Conservation (phyloP, 2,113 vertebrate species). For the Notothenia coriiceps region DNA sequence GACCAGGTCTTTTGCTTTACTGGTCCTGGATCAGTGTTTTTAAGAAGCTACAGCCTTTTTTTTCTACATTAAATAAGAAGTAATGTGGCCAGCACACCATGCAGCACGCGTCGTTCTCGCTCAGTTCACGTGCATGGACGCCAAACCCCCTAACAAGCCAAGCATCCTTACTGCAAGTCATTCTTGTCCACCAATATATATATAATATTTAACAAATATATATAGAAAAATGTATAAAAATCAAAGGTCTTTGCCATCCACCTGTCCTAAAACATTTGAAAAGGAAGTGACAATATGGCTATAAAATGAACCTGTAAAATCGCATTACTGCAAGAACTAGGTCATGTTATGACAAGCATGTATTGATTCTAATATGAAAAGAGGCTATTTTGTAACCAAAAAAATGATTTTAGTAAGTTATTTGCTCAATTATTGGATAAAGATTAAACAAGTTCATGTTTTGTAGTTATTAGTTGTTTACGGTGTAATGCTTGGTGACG, state of each 20-base stretch:
- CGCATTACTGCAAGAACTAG: slow-evolving; percentile 77
- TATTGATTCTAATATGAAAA: slow-evolving; percentile 80
- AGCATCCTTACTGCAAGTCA: slow-evolving; percentile 77
- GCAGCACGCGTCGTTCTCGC: slow-evolving; percentile 76
- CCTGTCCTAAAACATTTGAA: slow-evolving; percentile 74
- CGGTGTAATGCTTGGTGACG: slow-evolving; percentile 80
- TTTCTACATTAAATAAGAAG: slow-evolving; percentile 69
- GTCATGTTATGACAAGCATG: slow-evolving; percentile 84
- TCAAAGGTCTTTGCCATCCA: slow-evolving; percentile 74
- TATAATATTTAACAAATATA: slow-evolving; percentile 77
- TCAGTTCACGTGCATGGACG: slow-evolving; percentile 83
- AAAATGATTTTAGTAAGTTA: slow-evolving; percentile 83
- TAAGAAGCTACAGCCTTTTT: slow-evolving; percentile 63
- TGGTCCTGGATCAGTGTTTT: slow-evolving; percentile 72
- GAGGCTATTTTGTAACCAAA: slow-evolving; percentile 86
- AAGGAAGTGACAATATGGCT: slow-evolving; percentile 73
- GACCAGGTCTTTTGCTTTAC: slow-evolving; percentile 52
- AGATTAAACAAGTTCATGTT: slow-evolving; percentile 79
- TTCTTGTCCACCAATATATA: slow-evolving; percentile 75
- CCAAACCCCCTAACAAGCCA: slow-evolving; percentile 67
- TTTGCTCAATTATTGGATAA: slow-evolving; percentile 81
- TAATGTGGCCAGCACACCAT: slow-evolving; percentile 66
- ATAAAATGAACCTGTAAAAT: slow-evolving; percentile 78
- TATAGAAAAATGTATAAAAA: slow-evolving; percentile 77
- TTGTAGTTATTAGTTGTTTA: slow-evolving; percentile 85